phyloP scores from a whole-genome alignment of 1,140 invertebrate species.

The Ganaspis sp. region DNA sequence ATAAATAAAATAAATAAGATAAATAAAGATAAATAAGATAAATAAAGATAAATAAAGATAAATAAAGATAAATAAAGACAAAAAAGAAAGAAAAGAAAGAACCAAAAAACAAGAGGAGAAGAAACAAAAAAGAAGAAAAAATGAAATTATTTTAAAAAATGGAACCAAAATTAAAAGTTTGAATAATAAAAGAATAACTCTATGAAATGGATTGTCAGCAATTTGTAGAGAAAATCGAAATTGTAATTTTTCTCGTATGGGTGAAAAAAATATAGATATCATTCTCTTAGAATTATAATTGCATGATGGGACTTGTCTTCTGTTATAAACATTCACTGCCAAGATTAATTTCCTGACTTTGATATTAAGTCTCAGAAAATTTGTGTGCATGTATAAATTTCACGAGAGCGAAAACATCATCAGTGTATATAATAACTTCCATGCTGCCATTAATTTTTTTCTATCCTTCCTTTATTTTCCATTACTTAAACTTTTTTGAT shows the following conservation, averaged over 20 bases:
- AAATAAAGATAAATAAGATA: no score
- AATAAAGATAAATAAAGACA: no score
- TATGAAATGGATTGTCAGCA: no score
- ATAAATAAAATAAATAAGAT: no score
- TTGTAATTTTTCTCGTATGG: neutral
- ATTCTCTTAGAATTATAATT: neutral
- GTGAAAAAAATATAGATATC: neutral
- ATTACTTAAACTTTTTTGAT: constrained; percentile 11
- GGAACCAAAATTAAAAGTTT: no score
- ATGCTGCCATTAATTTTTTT: neutral
- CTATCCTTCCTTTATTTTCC: neutral
- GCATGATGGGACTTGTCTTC: neutral
- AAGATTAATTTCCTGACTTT: constrained; percentile 26
- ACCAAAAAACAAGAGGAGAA: no score
- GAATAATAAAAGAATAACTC: no score
- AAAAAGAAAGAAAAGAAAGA: no score
- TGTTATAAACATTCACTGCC: constrained; percentile 4
- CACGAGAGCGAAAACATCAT: constrained; percentile 11
- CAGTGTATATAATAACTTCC: neutral
- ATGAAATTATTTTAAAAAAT: no score
- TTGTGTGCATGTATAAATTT: neutral
- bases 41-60: no score
- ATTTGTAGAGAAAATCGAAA: neutral
- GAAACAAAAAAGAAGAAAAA: no score
- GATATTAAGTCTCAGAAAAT: neutral